Conservation (phyloP, 2,113 vertebrate genomes). For the Sprattus sprattus region DNA sequence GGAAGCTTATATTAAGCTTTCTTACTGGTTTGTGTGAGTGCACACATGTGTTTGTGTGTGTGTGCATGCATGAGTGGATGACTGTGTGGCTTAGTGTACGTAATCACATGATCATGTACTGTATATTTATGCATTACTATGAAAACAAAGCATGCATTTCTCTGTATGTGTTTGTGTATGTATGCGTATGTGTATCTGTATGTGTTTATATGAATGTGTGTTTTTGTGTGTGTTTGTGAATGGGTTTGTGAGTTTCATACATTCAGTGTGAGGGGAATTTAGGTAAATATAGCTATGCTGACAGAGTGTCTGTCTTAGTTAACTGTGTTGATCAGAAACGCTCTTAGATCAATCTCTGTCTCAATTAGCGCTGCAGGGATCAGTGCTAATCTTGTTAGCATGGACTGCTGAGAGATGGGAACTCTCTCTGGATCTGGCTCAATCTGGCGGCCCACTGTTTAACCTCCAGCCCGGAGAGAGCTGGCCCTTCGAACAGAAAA, state of each 20-base stretch:
- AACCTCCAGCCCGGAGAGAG: neutral
- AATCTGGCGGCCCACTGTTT: neutral
- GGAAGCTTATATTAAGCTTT: neutral
- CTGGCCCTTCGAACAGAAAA: neutral
- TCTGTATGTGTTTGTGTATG: neutral
- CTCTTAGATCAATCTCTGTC: slow-evolving; percentile 48
- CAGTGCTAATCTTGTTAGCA: slow-evolving; percentile 56
- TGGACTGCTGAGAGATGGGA: slow-evolving; percentile 4
- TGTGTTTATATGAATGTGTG: neutral
- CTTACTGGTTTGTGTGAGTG: neutral
- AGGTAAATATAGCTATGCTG: neutral
- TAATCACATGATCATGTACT: neutral
- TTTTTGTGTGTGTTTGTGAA: neutral
- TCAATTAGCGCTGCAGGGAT: slow-evolving; percentile 49
- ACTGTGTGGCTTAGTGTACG: no score
- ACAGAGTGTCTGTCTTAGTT: slow-evolving; percentile 16
- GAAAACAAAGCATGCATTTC: neutral
- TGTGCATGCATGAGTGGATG: neutral
- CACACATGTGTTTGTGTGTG: neutral
- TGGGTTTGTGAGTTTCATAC: neutral
- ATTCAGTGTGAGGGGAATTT: neutral
- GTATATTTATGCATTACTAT: neutral
- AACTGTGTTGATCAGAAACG: slow-evolving; percentile 27
- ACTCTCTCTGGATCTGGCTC: neutral
- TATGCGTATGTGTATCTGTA: neutral